phyloP scores from a whole-genome alignment of 2,888 invertebrate species.

The Hydrotaea cyrtoneurina region DNA sequence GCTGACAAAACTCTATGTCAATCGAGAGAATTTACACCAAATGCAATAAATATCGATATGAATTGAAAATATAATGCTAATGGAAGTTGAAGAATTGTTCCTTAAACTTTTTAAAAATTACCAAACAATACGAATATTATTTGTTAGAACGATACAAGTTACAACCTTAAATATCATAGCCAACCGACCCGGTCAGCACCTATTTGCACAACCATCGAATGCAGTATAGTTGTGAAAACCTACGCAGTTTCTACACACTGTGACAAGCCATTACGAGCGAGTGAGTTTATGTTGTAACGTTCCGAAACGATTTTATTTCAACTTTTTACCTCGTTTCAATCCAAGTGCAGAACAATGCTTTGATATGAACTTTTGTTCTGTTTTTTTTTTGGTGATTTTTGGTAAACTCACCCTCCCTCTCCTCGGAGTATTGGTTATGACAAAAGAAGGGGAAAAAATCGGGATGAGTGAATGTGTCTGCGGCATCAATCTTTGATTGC shows the following conservation, averaged over 20 bases:
- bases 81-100: no score
- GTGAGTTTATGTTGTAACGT: conserved; percentile 30
- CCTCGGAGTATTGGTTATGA: conserved; percentile 21
- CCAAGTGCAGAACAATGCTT: neutral
- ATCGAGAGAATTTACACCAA: no score
- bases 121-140: no score
- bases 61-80: no score
- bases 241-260: neutral
- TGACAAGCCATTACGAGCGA: neutral
- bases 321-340: conserved; percentile 10
- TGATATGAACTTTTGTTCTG: neutral
- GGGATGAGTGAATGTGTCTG: conserved; percentile 40
- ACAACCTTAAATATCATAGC: no score
- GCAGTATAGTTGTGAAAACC: no score
- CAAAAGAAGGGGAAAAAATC: neutral
- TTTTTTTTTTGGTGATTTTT: conserved; percentile 20
- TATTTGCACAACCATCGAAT: no score
- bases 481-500: conserved; percentile 59
- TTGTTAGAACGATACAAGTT: no score
- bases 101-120: no score
- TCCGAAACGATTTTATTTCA: conserved; percentile 47
- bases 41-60: no score
- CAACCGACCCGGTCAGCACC: no score
- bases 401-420: conserved; percentile 45
- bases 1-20: no score